Evolutionary conservation across 2,113 vertebrate genomes (phyloP).

Genomic region (Pagrus major): DNA sequence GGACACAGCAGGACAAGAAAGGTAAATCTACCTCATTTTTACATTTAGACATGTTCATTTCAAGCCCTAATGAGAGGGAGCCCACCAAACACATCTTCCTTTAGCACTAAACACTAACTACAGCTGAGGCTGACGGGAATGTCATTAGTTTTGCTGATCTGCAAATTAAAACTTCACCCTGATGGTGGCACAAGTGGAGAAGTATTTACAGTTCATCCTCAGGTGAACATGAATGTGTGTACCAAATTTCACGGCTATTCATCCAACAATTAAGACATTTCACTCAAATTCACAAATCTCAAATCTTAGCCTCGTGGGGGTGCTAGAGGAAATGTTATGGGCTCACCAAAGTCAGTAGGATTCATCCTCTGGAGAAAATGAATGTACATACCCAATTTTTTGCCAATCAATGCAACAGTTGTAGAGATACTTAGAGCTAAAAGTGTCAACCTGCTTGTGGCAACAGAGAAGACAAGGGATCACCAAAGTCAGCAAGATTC

Average conservation of each 20-base stretch:
- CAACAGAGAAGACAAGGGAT: not conserved
- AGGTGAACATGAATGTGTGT: not conserved
- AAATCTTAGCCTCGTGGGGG: too few species aligned
- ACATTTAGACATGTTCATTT: not conserved
- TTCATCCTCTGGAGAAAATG: not conserved
- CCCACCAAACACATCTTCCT: not conserved
- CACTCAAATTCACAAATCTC: too few species aligned
- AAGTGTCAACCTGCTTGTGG: not conserved
- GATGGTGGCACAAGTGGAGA: not conserved
- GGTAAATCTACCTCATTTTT: conserved; percentile 75
- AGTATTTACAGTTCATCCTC: not conserved
- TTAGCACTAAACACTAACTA: too few species aligned
- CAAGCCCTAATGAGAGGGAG: too few species aligned
- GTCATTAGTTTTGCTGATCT: not conserved
- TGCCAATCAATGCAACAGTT: not conserved
- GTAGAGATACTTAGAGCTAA: not conserved
- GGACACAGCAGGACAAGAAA: conserved; percentile 97
- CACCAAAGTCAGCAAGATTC: not conserved
- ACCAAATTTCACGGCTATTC: too few species aligned
- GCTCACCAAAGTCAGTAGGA: too few species aligned
- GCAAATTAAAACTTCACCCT: not conserved
- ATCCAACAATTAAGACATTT: not conserved
- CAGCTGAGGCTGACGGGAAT: too few species aligned
- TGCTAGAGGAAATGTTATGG: too few species aligned
- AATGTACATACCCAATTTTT: too few species aligned